Evolutionary conservation across 2,113 vertebrate genomes (phyloP).

Genomic region (Stegostoma tigrinum): DNA sequence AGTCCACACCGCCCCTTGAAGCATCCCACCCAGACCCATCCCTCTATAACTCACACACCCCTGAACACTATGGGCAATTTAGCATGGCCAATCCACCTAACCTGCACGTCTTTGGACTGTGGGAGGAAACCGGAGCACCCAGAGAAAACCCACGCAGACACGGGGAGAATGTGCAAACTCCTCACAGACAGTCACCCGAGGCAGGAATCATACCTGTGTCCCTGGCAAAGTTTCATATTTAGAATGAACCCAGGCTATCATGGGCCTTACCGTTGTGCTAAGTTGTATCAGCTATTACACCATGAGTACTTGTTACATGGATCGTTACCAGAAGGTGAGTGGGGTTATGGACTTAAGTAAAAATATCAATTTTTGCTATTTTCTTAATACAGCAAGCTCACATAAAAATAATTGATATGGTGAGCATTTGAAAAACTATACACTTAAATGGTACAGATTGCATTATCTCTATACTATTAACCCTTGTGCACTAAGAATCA

Average conservation of each 20-base stretch:
- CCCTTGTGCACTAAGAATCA: too few relatives aligned
- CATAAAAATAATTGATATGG: slow-evolving; percentile 44
- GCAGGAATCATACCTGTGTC: too few relatives aligned
- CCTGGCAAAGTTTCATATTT: slow-evolving; percentile 22
- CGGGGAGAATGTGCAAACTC: too few relatives aligned
- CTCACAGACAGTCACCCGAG: too few relatives aligned
- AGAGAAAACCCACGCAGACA: too few relatives aligned
- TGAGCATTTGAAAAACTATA: slow-evolving; percentile 44
- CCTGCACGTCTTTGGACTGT: too few relatives aligned
- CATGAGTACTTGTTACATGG: not conserved
- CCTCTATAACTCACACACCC: too few relatives aligned
- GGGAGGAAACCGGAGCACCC: too few relatives aligned
- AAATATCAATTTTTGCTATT: not conserved
- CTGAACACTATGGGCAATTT: too few relatives aligned
- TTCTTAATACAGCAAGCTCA: slow-evolving; percentile 39
- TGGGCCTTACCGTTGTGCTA: not conserved
- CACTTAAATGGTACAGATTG: slow-evolving; percentile 43
- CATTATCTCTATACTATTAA: slow-evolving; percentile 42
- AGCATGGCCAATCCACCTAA: too few relatives aligned
- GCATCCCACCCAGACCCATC: too few relatives aligned
- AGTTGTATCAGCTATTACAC: not conserved
- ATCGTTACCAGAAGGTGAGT: not conserved
- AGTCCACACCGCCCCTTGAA: too few relatives aligned
- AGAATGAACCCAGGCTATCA: not conserved
- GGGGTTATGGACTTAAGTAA: not conserved